Percentiles rank a stretch among this genome's conserved stretches.
Evolutionary conservation across 2,113 vertebrate species (phyloP).

Genomic region (Cyanoderma ruficeps): DNA sequence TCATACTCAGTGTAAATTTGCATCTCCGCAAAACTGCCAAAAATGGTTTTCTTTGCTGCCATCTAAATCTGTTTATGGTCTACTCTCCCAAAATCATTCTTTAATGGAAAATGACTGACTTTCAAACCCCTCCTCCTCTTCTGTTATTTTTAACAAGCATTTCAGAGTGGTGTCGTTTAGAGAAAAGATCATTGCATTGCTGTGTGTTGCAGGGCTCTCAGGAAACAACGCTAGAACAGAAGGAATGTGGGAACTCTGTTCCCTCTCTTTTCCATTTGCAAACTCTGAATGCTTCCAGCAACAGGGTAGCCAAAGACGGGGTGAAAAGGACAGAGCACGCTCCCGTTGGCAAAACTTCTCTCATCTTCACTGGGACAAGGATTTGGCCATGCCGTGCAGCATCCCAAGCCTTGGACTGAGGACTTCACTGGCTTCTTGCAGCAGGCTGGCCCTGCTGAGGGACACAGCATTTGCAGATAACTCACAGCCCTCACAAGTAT

Average conservation of each 20-base stretch:
- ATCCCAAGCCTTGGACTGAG: background rate
- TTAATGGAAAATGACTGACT: conserved; percentile 36
- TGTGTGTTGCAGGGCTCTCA: background rate
- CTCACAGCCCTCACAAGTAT: background rate
- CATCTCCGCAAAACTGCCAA: conserved; percentile 37
- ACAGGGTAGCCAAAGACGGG: background rate
- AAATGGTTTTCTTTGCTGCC: conserved; percentile 42
- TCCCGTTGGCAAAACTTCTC: conserved; percentile 25
- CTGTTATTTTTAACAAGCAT: conserved; percentile 55
- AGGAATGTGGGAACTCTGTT: conserved; percentile 44
- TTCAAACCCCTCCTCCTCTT: conserved; percentile 23
- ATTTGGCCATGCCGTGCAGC: background rate
- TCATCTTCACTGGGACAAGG: background rate
- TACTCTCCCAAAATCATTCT: conserved; percentile 14
- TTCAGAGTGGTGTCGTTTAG: background rate
- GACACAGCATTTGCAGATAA: background rate
- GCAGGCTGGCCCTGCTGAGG: background rate
- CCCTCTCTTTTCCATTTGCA: conserved; percentile 19
- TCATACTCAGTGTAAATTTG: background rate
- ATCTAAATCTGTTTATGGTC: conserved; percentile 37
- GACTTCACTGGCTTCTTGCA: background rate
- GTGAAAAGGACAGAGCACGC: conserved; percentile 39
- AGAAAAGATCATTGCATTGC: conserved; percentile 20
- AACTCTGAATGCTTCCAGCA: conserved; percentile 19
- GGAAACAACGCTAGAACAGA: conserved; percentile 42